These are phyloP conservation scores for Drosophila mulleri DNA, from an alignment of 2,888 invertebrate genomes.

Conservation along the genomic window DNA sequence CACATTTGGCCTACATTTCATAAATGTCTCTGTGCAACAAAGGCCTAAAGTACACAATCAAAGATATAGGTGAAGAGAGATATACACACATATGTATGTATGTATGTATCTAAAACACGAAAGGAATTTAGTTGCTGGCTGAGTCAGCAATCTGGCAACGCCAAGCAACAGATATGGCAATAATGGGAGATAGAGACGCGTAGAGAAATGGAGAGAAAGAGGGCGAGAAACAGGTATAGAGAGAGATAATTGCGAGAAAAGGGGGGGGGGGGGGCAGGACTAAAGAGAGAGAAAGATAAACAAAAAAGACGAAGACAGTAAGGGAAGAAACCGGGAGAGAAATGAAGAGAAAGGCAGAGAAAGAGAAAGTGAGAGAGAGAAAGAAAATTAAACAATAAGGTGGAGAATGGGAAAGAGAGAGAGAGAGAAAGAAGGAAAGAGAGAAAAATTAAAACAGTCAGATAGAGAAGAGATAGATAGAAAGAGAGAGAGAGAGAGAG, in stretches of 20 bases:
- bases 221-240: not conserved
- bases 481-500: no score
- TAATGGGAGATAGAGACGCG: not conserved
- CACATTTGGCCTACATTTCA: slow-evolving; percentile 73
- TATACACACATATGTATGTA: not conserved
- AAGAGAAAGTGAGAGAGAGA: no score
- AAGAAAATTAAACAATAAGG: not conserved
- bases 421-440: no score
- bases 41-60: slow-evolving; percentile 23
- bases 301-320: not conserved
- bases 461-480: no score
- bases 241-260: no score
- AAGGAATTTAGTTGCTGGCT: slow-evolving; percentile 3
- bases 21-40: slow-evolving; percentile 35
- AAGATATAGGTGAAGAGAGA: slow-evolving; percentile 23
- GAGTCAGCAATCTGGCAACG: slow-evolving; percentile 1
- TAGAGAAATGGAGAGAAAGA: not conserved
- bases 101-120: not conserved
- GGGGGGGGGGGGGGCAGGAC: no score
- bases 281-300: not conserved
- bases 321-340: not conserved
- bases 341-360: not conserved
- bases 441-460: no score
- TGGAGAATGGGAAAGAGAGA: no score
- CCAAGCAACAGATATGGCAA: not conserved